Percentiles rank a stretch among this genome's conserved stretches.
Evolutionary conservation across 2,113 vertebrate genomes (phyloP).

Genomic region (Poecile atricapillus): DNA sequence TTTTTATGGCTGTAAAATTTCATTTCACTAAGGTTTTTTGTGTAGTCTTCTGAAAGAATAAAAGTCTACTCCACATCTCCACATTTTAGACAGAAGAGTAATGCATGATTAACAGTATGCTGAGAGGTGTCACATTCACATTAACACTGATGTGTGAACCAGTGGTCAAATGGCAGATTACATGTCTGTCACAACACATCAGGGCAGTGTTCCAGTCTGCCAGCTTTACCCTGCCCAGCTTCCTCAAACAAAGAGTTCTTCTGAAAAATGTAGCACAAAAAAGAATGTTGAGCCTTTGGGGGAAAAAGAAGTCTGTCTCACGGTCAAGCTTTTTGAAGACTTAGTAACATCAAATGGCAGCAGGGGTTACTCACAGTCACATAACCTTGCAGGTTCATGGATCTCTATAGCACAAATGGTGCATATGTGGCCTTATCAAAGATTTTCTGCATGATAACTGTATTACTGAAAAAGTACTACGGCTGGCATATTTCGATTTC

Average conservation of each 20-base stretch:
- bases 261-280: conserved; percentile 37
- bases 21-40: conserved; percentile 23
- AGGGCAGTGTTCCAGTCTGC: conserved; percentile 69
- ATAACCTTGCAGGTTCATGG: conserved; percentile 27
- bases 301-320: conserved; percentile 44
- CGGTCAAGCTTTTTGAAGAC: conserved; percentile 44
- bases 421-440: conserved; percentile 27
- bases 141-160: conserved; percentile 64
- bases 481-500: conserved; percentile 41
- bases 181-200: conserved; percentile 70
- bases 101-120: conserved; percentile 65
- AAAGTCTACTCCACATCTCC: conserved; percentile 57
- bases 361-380: conserved; percentile 20
- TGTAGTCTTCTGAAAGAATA: conserved; percentile 52
- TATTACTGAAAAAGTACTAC: conserved; percentile 56
- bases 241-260: conserved; percentile 63
- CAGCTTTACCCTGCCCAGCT: conserved; percentile 66
- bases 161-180: conserved; percentile 68
- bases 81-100: conserved; percentile 67
- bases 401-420: not conserved
- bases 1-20: conserved; percentile 48
- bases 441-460: conserved; percentile 42
- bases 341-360: conserved; percentile 36
- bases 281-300: conserved; percentile 54
- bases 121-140: conserved; percentile 68